Percentiles rank a stretch among this genome's conserved stretches.
Evolutionary conservation across 2,888 invertebrate species (phyloP).

Genomic region (Strigamia crassipes): DNA sequence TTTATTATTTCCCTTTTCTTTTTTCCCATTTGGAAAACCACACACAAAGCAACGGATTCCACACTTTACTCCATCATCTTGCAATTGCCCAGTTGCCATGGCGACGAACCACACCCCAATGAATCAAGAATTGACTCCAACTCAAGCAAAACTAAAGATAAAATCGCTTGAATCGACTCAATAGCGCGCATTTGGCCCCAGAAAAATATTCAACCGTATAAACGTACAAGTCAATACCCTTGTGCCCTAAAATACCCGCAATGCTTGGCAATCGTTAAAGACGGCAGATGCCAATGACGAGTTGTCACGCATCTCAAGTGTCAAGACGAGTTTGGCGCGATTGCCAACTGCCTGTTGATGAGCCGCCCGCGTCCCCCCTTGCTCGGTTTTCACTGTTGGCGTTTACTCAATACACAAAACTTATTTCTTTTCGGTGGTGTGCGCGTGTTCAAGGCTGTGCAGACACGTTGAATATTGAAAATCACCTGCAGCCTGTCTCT

Average conservation of each 20-base stretch:
- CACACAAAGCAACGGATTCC: conserved; percentile 38
- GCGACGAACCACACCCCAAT: conserved; percentile 23
- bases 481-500: conserved; percentile 40
- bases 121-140: conserved; percentile 39
- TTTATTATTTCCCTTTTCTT: too few species aligned
- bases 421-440: conserved; percentile 12
- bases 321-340: conserved; percentile 27
- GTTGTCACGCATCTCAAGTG: conserved; percentile 33
- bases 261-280: conserved; percentile 20
- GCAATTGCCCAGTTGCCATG: conserved; percentile 15
- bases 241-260: conserved; percentile 3
- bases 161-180: neutral
- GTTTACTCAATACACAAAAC: conserved; percentile 39
- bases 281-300: conserved; percentile 35
- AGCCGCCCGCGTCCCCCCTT: neutral
- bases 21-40: conserved; percentile 28
- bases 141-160: conserved; percentile 26
- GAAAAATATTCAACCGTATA: conserved; percentile 24
- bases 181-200: neutral
- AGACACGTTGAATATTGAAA: conserved; percentile 36
- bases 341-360: conserved; percentile 42
- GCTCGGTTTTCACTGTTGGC: neutral
- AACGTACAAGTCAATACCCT: conserved; percentile 12
- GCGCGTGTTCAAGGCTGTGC: neutral
- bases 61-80: conserved; percentile 22